These are phyloP conservation scores for Zaprionus taronus DNA, from an alignment of 1,140 invertebrate genomes.

Conservation along the genomic window DNA sequence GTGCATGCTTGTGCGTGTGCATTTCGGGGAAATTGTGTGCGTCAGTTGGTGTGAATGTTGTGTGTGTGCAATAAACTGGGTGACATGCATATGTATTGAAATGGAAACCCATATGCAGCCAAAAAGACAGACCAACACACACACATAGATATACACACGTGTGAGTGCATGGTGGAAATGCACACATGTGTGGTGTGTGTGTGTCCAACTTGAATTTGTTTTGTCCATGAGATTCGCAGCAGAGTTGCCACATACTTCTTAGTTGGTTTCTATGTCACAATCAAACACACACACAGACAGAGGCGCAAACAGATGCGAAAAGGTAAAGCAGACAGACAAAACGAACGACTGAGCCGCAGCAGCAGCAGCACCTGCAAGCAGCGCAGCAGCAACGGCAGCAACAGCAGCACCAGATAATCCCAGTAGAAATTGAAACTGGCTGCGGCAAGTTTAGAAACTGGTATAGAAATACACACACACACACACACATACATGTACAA, in stretches of 20 bases:
- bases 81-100: constrained; percentile 61
- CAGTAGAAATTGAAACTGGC: constrained; percentile 83
- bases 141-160: neutral
- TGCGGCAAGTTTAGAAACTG: constrained; percentile 83
- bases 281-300: constrained; percentile 42
- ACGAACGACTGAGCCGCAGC: constrained; percentile 44
- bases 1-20: constrained; percentile 19
- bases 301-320: constrained; percentile 53
- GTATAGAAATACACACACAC: constrained; percentile 70
- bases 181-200: constrained; percentile 2
- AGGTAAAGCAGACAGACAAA: constrained; percentile 53
- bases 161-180: neutral
- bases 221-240: constrained; percentile 68
- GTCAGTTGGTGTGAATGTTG: constrained; percentile 27
- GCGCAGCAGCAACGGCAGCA: constrained; percentile 49
- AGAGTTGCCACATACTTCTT: constrained; percentile 79
- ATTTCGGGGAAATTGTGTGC: constrained; percentile 41
- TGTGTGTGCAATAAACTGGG: constrained; percentile 37
- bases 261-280: constrained; percentile 82
- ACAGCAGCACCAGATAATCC: constrained; percentile 69
- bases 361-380: constrained; percentile 69
- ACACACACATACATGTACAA: constrained; percentile 14
- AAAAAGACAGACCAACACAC: constrained; percentile 34
- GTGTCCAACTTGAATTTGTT: constrained; percentile 63
- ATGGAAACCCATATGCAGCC: constrained; percentile 56